These are phyloP conservation scores for Hypsibius dujardini DNA, from an alignment of 1,140 invertebrate genomes.

Conservation along the genomic window DNA sequence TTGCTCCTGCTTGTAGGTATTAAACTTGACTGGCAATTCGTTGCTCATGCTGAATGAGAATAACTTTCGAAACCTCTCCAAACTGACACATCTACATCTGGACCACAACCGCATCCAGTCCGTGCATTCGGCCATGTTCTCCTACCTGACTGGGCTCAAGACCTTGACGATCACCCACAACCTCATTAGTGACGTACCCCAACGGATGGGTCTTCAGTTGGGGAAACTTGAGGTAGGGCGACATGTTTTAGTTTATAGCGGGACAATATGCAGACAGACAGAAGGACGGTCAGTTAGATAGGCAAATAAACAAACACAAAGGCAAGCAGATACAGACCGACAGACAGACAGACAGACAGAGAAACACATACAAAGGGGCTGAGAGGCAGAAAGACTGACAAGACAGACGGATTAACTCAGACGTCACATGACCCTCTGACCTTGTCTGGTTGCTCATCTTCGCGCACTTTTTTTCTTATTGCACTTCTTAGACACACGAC, in stretches of 20 bases:
- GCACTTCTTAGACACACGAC: too few relatives aligned
- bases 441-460: too few relatives aligned
- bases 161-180: not conserved
- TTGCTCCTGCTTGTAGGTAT: not conserved
- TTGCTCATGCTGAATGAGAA: not conserved
- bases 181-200: not conserved
- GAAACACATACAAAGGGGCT: too few relatives aligned
- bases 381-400: too few relatives aligned
- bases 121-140: slow-evolving; percentile 10
- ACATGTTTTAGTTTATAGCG: not conserved
- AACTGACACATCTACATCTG: slow-evolving; percentile 9
- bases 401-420: too few relatives aligned
- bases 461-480: too few relatives aligned
- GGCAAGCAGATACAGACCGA: too few relatives aligned
- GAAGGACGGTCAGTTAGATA: too few relatives aligned
- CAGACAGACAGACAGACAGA: too few relatives aligned
- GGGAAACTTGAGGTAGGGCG: not conserved
- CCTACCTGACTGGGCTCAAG: not conserved
- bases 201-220: slow-evolving; percentile 5
- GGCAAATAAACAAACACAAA: too few relatives aligned
- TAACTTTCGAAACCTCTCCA: slow-evolving; percentile 13
- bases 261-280: too few relatives aligned
- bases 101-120: slow-evolving; percentile 1
- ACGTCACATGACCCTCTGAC: too few relatives aligned
- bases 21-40: not conserved